These are phyloP conservation scores for Bombus ignitus DNA, from an alignment of 1,140 invertebrate genomes.

Conservation along the genomic window DNA sequence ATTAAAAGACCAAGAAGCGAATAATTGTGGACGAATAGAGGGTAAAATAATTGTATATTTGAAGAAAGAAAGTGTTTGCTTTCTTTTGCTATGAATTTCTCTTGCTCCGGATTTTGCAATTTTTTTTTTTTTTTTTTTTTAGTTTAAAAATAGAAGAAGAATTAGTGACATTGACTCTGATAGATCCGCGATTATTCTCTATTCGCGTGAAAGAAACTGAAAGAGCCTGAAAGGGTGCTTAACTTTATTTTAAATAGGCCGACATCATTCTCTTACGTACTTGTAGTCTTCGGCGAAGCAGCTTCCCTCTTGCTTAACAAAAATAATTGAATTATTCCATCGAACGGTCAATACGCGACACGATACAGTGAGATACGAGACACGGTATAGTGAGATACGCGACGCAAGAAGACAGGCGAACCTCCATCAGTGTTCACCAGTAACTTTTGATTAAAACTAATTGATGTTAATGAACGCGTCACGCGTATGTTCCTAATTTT, in stretches of 20 bases:
- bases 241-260: background rate
- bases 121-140: no score
- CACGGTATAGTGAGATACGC: background rate
- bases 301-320: background rate
- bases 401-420: background rate
- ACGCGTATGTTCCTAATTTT: slow-evolving; percentile 11
- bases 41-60: background rate
- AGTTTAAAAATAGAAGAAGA: background rate
- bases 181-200: background rate
- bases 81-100: background rate
- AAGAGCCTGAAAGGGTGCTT: background rate
- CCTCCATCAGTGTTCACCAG: background rate
- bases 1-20: background rate
- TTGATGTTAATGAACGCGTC: background rate
- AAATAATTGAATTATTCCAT: slow-evolving; percentile 7
- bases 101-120: background rate
- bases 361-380: background rate
- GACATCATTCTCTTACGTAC: background rate
- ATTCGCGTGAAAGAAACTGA: background rate
- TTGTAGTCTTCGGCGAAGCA: background rate
- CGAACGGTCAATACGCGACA: background rate
- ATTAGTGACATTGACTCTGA: background rate
- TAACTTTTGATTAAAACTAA: slow-evolving; percentile 28
- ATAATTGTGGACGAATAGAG: background rate
- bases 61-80: background rate